Percentiles rank a stretch among this genome's conserved stretches.
Evolutionary conservation across 2,888 invertebrate species (phyloP).

Genomic region (Rhabditoides inermis): DNA sequence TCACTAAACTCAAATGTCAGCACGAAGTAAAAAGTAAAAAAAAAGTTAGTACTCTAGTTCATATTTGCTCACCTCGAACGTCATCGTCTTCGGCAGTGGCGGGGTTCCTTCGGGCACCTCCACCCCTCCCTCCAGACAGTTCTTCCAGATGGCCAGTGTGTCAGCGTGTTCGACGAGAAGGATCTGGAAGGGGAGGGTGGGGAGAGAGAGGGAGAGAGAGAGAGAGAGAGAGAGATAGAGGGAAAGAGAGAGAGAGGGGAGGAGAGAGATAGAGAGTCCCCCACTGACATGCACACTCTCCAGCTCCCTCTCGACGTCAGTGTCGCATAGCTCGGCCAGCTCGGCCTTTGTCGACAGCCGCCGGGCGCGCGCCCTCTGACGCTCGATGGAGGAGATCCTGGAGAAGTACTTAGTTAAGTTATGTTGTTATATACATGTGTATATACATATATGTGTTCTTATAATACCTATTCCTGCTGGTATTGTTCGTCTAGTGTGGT

Average conservation of each 20-base stretch:
- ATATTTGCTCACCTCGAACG: not conserved
- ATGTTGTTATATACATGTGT: not conserved
- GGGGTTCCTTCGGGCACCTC: conserved; percentile 7
- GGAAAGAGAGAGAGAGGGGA: not conserved
- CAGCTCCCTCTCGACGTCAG: too few species aligned
- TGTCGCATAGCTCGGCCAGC: conserved; percentile 10
- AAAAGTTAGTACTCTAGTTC: too few species aligned
- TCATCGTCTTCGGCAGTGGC: conserved; percentile 10
- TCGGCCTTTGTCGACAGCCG: conserved; percentile 5
- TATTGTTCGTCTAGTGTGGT: not conserved
- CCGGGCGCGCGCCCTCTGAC: conserved; percentile 15
- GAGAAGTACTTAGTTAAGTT: not conserved
- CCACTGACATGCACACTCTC: too few species aligned
- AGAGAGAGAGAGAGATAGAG: not conserved
- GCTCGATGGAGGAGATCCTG: conserved; percentile 21
- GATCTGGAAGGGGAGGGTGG: conserved; percentile 9
- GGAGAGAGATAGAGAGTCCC: not conserved
- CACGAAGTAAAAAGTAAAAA: too few species aligned
- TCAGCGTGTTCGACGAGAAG: conserved; percentile 30
- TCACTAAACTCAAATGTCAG: too few species aligned
- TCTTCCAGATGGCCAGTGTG: conserved; percentile 35
- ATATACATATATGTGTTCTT: not conserved
- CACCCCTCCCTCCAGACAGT: conserved; percentile 12
- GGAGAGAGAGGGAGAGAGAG: not conserved
- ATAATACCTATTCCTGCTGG: not conserved